These are phyloP conservation scores for Eufriesea mexicana DNA, from an alignment of 1,140 invertebrate species.

Conservation along the genomic window DNA sequence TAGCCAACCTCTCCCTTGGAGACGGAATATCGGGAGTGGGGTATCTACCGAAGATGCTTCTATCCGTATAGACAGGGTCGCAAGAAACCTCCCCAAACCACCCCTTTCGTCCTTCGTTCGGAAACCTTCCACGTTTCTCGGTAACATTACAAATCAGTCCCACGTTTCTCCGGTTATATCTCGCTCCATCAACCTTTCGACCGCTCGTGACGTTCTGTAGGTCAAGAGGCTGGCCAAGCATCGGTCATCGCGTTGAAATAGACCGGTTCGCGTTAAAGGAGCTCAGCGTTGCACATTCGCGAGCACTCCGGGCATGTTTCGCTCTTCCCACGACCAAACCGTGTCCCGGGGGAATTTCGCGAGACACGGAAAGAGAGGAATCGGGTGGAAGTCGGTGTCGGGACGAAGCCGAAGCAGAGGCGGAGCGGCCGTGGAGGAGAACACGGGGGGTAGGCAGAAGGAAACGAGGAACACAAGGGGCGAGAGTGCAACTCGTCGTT, in stretches of 20 bases:
- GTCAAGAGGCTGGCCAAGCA: not conserved
- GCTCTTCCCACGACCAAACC: not conserved
- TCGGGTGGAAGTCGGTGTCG: too few species aligned
- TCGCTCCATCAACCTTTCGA: too few species aligned
- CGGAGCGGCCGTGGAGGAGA: not conserved
- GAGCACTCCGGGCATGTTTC: not conserved
- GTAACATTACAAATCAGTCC: not conserved
- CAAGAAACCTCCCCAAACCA: too few species aligned
- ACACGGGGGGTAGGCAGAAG: not conserved
- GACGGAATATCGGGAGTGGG: too few species aligned
- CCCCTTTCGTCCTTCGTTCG: not conserved
- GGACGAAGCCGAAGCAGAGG: not conserved
- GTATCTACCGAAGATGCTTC: too few species aligned
- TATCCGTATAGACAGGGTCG: too few species aligned
- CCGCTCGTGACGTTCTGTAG: too few species aligned
- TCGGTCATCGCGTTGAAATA: not conserved
- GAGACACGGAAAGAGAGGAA: not conserved
- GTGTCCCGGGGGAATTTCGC: not conserved
- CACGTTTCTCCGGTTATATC: not conserved
- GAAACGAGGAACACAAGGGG: not conserved
- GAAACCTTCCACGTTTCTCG: not conserved
- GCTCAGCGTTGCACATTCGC: not conserved
- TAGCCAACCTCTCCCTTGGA: too few species aligned
- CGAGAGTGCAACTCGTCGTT: conserved; percentile 35
- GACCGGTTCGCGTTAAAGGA: not conserved